A percentile compares a stretch with the other conserved stretches of the same genome.
Conservation (phyloP, 1,140 invertebrate genomes). For the Drosophila mauritiana region DNA sequence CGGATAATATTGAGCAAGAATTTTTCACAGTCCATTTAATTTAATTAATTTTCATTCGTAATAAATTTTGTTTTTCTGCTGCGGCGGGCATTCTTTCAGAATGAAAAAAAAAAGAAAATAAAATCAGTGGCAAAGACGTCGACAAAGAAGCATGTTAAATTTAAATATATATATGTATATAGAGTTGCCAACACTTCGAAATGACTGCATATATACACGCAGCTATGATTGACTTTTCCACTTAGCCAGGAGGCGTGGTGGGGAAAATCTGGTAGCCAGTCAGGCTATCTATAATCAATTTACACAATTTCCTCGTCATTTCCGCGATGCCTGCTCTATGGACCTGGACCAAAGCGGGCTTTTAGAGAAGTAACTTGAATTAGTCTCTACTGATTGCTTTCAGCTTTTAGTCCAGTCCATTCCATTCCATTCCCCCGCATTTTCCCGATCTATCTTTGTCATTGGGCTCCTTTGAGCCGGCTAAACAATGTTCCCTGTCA, state of each 20-base stretch:
- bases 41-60: slow-evolving; percentile 78
- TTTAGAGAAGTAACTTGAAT: slow-evolving; percentile 55
- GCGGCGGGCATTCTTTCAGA: slow-evolving; percentile 23
- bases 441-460: slow-evolving; percentile 29
- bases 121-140: slow-evolving; percentile 16
- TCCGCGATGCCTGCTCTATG: slow-evolving; percentile 44
- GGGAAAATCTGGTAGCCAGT: slow-evolving; percentile 12
- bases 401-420: slow-evolving; percentile 23
- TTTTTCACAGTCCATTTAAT: slow-evolving; percentile 77
- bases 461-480: slow-evolving; percentile 41
- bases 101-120: neutral
- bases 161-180: slow-evolving; percentile 50
- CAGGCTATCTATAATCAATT: slow-evolving; percentile 77
- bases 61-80: slow-evolving; percentile 72
- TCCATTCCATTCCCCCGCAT: neutral
- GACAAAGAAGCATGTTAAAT: slow-evolving; percentile 51
- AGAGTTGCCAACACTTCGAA: slow-evolving; percentile 15
- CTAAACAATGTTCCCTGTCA: slow-evolving; percentile 56
- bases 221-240: slow-evolving; percentile 61
- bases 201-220: slow-evolving; percentile 25
- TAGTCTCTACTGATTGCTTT: slow-evolving; percentile 56
- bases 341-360: slow-evolving; percentile 16
- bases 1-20: slow-evolving; percentile 49
- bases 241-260: slow-evolving; percentile 17
- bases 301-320: slow-evolving; percentile 76